Percentiles rank a stretch among this genome's conserved stretches.
Evolutionary conservation across 2,797 vertebrate species (phyloP).

Genomic region (Emys orbicularis): DNA sequence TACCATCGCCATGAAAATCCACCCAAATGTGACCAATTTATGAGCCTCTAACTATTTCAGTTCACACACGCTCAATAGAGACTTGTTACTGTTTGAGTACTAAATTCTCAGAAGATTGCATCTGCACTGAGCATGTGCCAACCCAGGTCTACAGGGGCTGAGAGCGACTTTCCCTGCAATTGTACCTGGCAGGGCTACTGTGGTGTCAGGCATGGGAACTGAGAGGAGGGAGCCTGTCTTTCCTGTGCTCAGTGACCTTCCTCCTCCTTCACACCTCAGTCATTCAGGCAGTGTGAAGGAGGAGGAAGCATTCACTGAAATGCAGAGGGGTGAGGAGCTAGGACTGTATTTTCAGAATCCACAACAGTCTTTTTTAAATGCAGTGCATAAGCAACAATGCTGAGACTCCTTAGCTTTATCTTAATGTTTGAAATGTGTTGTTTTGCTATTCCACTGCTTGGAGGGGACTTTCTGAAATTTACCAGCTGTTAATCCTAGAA

Average conservation of each 20-base stretch:
- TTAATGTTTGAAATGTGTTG: neutral
- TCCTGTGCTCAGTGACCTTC: neutral
- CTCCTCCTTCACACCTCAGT: no score
- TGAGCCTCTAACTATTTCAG: neutral
- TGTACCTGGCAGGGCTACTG: neutral
- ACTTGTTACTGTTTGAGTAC: neutral
- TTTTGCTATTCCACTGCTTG: neutral
- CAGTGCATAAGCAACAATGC: neutral
- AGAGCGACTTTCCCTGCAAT: neutral
- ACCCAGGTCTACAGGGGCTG: neutral
- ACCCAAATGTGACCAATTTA: neutral
- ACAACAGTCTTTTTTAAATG: neutral
- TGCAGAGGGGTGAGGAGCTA: neutral
- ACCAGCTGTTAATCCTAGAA: conserved; percentile 24
- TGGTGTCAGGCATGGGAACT: no score
- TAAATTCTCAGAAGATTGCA: neutral
- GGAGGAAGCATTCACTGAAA: neutral
- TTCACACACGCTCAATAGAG: neutral
- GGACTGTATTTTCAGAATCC: neutral
- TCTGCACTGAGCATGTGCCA: neutral
- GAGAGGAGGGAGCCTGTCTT: neutral
- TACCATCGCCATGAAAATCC: neutral
- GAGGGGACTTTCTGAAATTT: neutral
- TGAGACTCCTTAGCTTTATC: conserved; percentile 2
- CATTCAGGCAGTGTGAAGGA: neutral